Evolutionary conservation across 2,113 vertebrate genomes (phyloP), one percentile per base, ranked within the genome.

Genomic region (Grammomys surdaster): DNA sequence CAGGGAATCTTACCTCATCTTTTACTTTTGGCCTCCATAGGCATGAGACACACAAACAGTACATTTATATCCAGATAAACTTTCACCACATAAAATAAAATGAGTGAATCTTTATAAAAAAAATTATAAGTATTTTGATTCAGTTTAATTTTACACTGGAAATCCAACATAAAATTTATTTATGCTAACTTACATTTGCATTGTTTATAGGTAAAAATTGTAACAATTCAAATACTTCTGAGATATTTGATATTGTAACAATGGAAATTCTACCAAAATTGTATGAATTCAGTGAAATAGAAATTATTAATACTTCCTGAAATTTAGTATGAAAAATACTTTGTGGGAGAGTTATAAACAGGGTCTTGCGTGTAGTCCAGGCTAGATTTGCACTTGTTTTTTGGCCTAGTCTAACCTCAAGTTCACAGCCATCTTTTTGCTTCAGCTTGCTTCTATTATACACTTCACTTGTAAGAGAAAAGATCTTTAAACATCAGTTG

Each of bases 211-310:
- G 22, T 75, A 2, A 6, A 89, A 92, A 89, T 20, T 48, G 69
- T 20, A 88, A 22, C 12, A 78, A 67, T 40, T 84, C 48, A 67
- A 92, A 67, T 81, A 19, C 43, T 22, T 75, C 20, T 73, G 3
- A 40, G 56, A 84, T 70, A 58, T 3, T 82, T 70, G 17, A 60
- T 46, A 46, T 76, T 87, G 0, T 72, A 72, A 51, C 76, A 7
- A 72, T 69, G 19, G 60, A 12, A 90, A 26, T 46, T 43, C 40
- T 63, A 72, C 19, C 40, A 46, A 81, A 28, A 72, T 88, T 56
- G n/a, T 65, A 63, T 81, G 63, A 81, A 92, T 88, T 75, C 16
- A 82, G 60, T 82, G 22, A 95, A 75, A 72, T 54, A 87, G 56
- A 7, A 77, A 40, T 51, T 3, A n/a, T 1, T 40, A 72, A 31